These are phyloP conservation scores for Murina feae DNA, from an alignment of 2,113 vertebrate genomes.

Conservation along the genomic window DNA sequence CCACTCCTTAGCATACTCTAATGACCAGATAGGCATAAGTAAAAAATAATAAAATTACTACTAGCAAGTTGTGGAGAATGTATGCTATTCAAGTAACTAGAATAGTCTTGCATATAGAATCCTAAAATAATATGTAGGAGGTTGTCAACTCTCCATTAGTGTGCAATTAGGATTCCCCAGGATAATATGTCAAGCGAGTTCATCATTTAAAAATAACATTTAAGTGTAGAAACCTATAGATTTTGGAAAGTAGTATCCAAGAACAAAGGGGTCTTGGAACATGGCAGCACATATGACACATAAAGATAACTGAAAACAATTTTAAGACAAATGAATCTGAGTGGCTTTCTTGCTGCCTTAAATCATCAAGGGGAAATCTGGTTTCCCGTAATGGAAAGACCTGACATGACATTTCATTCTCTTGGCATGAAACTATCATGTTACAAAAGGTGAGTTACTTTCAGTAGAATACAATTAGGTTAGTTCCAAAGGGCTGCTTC, in stretches of 20 bases:
- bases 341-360: conserved; percentile 3
- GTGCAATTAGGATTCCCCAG: conserved; percentile 21
- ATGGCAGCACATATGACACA: not conserved
- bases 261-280: not conserved
- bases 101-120: not conserved
- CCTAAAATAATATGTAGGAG: conserved; percentile 1
- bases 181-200: not conserved
- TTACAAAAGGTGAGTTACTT: conserved; percentile 56
- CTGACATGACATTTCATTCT: conserved; percentile 55
- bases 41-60: not conserved
- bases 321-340: conserved; percentile 12
- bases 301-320: not conserved
- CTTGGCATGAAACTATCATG: conserved; percentile 37
- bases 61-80: not conserved
- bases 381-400: not conserved
- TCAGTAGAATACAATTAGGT: conserved; percentile 39
- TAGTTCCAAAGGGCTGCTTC: conserved; percentile 26
- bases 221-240: not conserved
- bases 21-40: not conserved
- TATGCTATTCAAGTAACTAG: not conserved
- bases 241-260: not conserved
- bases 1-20: not conserved
- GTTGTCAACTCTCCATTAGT: not conserved
- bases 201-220: not conserved
- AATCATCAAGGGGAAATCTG: not conserved